Evolutionary conservation across 2,797 vertebrate genomes (phyloP).

Genomic region (Sebastiscus tertius): DNA sequence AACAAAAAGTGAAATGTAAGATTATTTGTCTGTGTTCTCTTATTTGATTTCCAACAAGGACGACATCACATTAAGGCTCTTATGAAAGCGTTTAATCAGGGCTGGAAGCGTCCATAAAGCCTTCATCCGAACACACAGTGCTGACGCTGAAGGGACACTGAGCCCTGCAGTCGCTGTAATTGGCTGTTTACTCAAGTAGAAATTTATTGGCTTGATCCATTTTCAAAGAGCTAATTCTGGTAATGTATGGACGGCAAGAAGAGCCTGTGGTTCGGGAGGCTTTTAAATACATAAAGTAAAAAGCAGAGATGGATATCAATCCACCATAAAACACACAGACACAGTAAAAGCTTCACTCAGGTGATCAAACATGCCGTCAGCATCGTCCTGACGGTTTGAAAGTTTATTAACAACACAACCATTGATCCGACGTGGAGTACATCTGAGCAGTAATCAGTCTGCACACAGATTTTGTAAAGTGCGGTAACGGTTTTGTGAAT

Average conservation of each 20-base stretch:
- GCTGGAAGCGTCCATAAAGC: background rate
- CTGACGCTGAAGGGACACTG: background rate
- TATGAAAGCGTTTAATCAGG: background rate
- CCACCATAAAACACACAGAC: background rate
- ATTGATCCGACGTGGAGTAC: background rate
- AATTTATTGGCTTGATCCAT: conserved; percentile 41
- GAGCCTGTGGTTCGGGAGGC: background rate
- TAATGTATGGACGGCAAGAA: conserved; percentile 18
- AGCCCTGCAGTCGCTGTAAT: background rate
- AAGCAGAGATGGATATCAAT: conserved; percentile 12
- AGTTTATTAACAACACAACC: background rate
- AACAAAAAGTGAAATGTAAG: background rate
- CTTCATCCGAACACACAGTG: background rate
- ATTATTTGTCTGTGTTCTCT: background rate
- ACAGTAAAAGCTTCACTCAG: conserved; percentile 1
- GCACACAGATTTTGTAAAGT: background rate
- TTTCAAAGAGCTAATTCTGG: conserved; percentile 39
- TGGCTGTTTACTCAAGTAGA: conserved; percentile 7
- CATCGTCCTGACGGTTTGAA: background rate
- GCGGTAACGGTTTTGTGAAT: background rate
- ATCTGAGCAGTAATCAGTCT: background rate
- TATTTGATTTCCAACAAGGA: background rate
- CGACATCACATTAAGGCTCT: background rate
- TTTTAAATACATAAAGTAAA: conserved; percentile 13
- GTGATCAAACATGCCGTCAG: background rate